Evolutionary conservation across 1,140 invertebrate genomes (phyloP).

Genomic region (Psix sp.): DNA sequence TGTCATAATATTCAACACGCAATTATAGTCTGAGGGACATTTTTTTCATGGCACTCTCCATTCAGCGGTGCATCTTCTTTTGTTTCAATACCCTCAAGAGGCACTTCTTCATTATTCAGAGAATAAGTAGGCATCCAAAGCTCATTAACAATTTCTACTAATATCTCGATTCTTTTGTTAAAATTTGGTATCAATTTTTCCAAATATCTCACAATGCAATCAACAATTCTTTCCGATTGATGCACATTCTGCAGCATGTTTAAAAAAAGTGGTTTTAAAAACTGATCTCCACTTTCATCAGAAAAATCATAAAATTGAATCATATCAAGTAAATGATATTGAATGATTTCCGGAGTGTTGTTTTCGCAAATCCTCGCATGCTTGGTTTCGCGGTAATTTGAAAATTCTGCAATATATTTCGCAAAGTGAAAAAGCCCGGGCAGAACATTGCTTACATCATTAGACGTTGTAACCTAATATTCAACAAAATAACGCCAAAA

Average conservation of each 20-base stretch:
- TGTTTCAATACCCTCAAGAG: constrained; percentile 14
- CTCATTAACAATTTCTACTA: constrained; percentile 82
- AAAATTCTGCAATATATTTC: constrained; percentile 75
- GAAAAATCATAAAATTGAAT: constrained; percentile 80
- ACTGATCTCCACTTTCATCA: constrained; percentile 81
- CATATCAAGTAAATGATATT: constrained; percentile 81
- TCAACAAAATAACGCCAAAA: constrained; percentile 81
- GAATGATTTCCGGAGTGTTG: constrained; percentile 79
- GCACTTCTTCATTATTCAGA: constrained; percentile 50
- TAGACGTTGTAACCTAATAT: constrained; percentile 70
- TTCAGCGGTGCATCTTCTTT: constrained; percentile 27
- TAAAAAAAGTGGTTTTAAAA: constrained; percentile 73
- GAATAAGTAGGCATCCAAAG: constrained; percentile 78
- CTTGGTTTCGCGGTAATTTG: constrained; percentile 62
- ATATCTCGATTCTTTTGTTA: constrained; percentile 70
- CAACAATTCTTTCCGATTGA: constrained; percentile 75
- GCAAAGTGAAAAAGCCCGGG: constrained; percentile 79
- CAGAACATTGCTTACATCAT: constrained; percentile 75
- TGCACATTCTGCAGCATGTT: constrained; percentile 74
- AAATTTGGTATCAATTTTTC: constrained; percentile 71
- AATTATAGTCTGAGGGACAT: constrained; percentile 70
- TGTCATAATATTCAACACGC: constrained; percentile 73
- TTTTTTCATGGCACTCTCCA: constrained; percentile 66
- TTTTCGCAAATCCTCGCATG: constrained; percentile 72
- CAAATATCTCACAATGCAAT: constrained; percentile 76